Conservation (phyloP, 2,797 vertebrate genomes). For the Emys orbicularis region DNA sequence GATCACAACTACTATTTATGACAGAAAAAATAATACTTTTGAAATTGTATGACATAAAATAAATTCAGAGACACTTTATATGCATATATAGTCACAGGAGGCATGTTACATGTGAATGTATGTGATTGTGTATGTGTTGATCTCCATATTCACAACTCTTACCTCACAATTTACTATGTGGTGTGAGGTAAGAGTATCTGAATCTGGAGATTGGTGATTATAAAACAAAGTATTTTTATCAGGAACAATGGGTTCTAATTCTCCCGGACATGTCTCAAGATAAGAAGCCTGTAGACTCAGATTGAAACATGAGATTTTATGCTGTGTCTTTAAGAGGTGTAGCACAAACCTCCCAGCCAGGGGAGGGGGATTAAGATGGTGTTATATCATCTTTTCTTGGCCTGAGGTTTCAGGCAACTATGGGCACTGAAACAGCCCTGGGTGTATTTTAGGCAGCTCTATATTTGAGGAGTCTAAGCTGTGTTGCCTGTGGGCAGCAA, state of each 20-base stretch:
- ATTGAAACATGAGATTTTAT: neutral
- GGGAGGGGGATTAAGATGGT: neutral
- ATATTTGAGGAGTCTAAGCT: neutral
- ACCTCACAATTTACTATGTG: neutral
- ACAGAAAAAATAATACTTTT: neutral
- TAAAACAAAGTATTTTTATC: neutral
- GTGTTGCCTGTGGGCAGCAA: neutral
- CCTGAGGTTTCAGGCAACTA: neutral
- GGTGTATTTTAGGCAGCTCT: neutral
- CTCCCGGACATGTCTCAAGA: neutral
- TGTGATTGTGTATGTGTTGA: neutral
- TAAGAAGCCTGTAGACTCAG: neutral
- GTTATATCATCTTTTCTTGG: neutral
- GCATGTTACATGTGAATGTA: neutral
- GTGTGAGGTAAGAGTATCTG: neutral
- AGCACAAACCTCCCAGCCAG: neutral
- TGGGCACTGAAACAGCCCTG: neutral
- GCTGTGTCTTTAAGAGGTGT: neutral
- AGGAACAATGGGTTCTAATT: neutral
- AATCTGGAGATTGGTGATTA: neutral
- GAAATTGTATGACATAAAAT: neutral
- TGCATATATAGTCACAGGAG: neutral
- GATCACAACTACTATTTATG: neutral
- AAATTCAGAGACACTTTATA: neutral
- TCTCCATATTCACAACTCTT: neutral